Conservation (phyloP, 2,797 vertebrate species). For the Rhynchotus rufescens region DNA sequence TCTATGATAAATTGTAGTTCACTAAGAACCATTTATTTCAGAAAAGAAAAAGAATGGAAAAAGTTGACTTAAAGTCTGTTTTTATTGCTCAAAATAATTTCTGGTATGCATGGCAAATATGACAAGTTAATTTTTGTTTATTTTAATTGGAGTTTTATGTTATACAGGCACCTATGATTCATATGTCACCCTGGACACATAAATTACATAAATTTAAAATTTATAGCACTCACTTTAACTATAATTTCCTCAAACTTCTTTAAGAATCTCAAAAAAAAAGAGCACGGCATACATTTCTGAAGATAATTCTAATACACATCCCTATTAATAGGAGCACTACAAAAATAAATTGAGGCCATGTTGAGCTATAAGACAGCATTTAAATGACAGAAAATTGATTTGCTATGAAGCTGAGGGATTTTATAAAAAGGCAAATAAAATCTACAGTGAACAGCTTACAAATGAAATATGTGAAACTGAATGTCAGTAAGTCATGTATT, state of each 20-base stretch:
- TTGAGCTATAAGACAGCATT: constrained; percentile 60
- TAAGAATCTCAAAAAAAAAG: neutral
- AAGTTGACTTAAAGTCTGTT: neutral
- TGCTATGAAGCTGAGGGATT: constrained; percentile 52
- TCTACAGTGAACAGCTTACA: constrained; percentile 59
- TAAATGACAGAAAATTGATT: constrained; percentile 72
- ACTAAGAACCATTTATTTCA: neutral
- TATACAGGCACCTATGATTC: constrained; percentile 42
- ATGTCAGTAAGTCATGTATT: constrained; percentile 47
- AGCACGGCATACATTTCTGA: neutral
- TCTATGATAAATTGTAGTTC: neutral
- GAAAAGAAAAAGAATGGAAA: neutral
- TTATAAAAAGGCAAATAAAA: constrained; percentile 67
- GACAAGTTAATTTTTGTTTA: constrained; percentile 51
- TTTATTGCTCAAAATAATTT: constrained; percentile 2
- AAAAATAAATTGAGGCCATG: constrained; percentile 63
- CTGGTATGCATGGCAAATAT: neutral
- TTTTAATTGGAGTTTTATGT: constrained; percentile 46
- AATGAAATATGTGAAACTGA: constrained; percentile 64
- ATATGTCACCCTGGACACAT: constrained; percentile 32
- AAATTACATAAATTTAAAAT: constrained; percentile 35
- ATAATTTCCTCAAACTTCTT: constrained; percentile 35
- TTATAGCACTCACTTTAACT: constrained; percentile 12
- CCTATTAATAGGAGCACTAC: constrained; percentile 43
- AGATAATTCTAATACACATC: constrained; percentile 39